Evolutionary conservation across 2,113 vertebrate genomes (phyloP), one percentile per base, ranked within the genome.

Genomic region (Centrocercus urophasianus): DNA sequence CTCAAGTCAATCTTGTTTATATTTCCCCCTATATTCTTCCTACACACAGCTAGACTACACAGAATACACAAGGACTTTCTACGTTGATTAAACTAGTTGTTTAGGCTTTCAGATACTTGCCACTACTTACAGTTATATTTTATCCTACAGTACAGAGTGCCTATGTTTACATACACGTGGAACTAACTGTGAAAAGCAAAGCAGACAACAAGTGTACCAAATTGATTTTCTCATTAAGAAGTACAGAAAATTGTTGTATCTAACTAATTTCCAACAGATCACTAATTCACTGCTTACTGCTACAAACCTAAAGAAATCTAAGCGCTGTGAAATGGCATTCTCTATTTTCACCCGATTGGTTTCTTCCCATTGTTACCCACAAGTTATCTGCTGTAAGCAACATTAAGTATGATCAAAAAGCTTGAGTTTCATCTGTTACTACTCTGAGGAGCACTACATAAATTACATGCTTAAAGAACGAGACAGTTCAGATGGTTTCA

Each of bases 101-200:
- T 9, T 45, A 13, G 5, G 61, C 86, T 83, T 93, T 69, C 13
- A 72, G 24, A 75, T 30, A 30, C 32, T 2, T 85, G 32, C 16
- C 40, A 32, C 12, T 67, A 45, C 11, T 74, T 50, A 36, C 6
- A 85, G 5, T 42, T 70, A 56, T 21, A 54, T 14, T 34, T 60
- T 0, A 57, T 30, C 59, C 27, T 5, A 15, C 2, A 45, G 14
- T 6, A 30, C 15, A 43, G 3, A 17, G 14, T 4, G 3, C 17
- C 30, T 76, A 69, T 64, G 63, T 47, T 36, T 6, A 27, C 19
- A 72, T 16, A 50, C 8, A 3, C 12, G 11, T 10, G 1, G 24
- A 81, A 71, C 40, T 61, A 17, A 54, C 3, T 10, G 48, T 50
- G 32, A 64, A 11, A 87, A 89, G 20, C 7, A 56, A 12, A 83